A percentile compares a stretch with the other conserved stretches of the same genome.
Evolutionary conservation across 2,797 vertebrate genomes (phyloP).

Genomic region (Merluccius polli): DNA sequence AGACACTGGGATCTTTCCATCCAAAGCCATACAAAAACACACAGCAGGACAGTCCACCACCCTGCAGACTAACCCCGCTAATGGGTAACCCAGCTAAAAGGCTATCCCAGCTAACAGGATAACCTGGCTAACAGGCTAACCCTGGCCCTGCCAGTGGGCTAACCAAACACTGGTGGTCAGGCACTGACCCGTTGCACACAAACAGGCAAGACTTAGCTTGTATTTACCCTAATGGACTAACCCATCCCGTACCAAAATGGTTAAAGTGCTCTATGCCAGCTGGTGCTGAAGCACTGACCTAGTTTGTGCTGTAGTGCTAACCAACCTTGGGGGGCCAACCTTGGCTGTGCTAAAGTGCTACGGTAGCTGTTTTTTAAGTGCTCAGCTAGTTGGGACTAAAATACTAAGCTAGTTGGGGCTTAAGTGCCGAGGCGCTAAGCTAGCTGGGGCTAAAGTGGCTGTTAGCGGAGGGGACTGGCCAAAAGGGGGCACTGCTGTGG

Average conservation of each 20-base stretch:
- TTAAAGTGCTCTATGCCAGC: neutral
- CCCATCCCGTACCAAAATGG: neutral
- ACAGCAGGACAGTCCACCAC: constrained; percentile 55
- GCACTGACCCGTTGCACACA: neutral
- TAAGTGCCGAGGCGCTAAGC: no score
- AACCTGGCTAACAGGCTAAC: neutral
- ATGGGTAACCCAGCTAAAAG: neutral
- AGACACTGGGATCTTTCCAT: constrained; percentile 57
- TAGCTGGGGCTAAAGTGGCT: no score
- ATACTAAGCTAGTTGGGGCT: neutral
- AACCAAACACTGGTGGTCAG: neutral
- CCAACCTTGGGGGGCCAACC: neutral
- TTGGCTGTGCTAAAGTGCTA: neutral
- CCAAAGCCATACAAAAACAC: constrained; percentile 86
- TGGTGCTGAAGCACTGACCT: neutral
- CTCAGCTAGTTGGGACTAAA: neutral
- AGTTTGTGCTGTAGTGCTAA: neutral
- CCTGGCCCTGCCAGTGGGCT: neutral
- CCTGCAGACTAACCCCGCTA: constrained; percentile 8
- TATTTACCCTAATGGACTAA: neutral
- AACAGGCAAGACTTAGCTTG: neutral
- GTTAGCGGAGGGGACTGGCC: neutral
- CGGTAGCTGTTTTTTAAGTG: neutral
- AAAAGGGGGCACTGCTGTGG: constrained; percentile 36
- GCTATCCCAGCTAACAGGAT: neutral